These are phyloP conservation scores for Yponomeuta malinellus DNA, from an alignment of 2,888 invertebrate species.

Conservation along the genomic window DNA sequence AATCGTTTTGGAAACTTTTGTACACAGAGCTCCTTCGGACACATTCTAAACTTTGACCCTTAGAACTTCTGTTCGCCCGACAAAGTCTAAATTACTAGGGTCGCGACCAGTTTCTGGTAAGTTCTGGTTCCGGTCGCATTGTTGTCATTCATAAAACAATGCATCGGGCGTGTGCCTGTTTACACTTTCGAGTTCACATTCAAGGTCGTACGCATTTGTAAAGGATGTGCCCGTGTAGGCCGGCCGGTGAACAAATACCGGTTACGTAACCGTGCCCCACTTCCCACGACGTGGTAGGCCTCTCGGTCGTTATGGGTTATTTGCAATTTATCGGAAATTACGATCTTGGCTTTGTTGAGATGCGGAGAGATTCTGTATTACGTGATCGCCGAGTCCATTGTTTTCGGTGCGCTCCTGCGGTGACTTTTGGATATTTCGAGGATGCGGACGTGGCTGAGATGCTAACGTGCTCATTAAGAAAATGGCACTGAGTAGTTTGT, in stretches of 20 bases:
- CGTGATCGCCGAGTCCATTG: background rate
- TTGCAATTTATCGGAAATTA: slow-evolving; percentile 1
- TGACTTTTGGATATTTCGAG: background rate
- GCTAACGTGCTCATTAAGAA: background rate
- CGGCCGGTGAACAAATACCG: slow-evolving; percentile 69
- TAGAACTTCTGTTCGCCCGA: background rate
- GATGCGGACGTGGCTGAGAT: background rate
- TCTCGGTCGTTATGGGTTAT: background rate
- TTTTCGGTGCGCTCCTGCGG: background rate
- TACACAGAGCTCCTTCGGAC: background rate
- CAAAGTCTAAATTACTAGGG: background rate
- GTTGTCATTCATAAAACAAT: slow-evolving; percentile 63
- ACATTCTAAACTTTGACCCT: background rate
- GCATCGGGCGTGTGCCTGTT: slow-evolving; percentile 72
- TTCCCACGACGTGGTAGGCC: slow-evolving; percentile 58
- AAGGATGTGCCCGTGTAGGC: slow-evolving; percentile 71
- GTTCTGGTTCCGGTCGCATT: background rate
- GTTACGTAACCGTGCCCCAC: slow-evolving; percentile 69
- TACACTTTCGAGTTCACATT: slow-evolving; percentile 73
- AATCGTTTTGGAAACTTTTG: too few relatives aligned
- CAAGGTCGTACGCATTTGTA: slow-evolving; percentile 75
- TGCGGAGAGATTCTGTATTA: background rate
- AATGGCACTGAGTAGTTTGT: slow-evolving; percentile 13
- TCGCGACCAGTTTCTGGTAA: slow-evolving; percentile 26
- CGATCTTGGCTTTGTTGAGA: background rate